Evolutionary conservation across 2,888 invertebrate genomes (phyloP).

Genomic region (Omphaloscelis lunosa): DNA sequence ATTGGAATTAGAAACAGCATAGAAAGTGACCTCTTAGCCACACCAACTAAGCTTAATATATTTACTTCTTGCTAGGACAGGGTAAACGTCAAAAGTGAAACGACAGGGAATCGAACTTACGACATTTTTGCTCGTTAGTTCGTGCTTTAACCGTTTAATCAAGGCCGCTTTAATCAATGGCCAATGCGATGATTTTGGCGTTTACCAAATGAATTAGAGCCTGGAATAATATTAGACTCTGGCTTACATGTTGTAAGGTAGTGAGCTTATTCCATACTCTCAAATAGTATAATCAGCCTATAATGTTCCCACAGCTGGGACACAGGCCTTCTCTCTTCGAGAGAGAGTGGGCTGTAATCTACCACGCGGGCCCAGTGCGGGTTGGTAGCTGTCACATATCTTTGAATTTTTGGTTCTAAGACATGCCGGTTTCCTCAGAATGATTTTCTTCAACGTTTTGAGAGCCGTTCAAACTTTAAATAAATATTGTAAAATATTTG

Average conservation of each 20-base stretch:
- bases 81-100: background rate
- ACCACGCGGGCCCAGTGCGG: no score
- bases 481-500: conserved; percentile 57
- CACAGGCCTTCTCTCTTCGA: no score
- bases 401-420: no score
- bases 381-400: no score
- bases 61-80: background rate
- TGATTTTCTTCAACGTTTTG: no score
- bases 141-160: no score
- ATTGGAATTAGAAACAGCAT: background rate
- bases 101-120: background rate
- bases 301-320: no score
- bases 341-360: no score
- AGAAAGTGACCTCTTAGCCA: background rate
- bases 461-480: background rate
- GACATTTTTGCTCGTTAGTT: no score
- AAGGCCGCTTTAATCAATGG: background rate
- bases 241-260: background rate
- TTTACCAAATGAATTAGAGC: background rate
- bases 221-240: background rate
- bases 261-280: background rate
- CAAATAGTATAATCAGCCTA: no score
- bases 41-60: background rate
- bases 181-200: background rate
- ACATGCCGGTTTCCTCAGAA: no score